Evolutionary conservation across 2,888 invertebrate species (phyloP).

Genomic region (Perithous albicinctus): DNA sequence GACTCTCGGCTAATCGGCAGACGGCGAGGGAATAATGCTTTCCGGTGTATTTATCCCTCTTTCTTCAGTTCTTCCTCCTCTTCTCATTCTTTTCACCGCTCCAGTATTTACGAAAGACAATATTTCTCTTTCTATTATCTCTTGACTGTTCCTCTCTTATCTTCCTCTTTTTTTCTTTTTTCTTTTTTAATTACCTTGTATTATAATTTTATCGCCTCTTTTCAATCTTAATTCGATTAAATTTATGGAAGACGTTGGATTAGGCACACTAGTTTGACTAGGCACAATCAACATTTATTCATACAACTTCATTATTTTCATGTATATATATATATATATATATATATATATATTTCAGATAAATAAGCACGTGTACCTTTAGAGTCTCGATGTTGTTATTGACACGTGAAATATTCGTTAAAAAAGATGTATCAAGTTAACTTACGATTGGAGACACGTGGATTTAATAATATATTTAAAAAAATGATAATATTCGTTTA

Average conservation of each 20-base stretch:
- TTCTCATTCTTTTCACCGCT: conserved; percentile 14
- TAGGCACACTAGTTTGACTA: conserved; percentile 78
- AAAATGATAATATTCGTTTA: neutral
- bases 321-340: neutral
- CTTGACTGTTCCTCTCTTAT: neutral
- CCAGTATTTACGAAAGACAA: neutral
- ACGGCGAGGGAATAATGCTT: conserved; percentile 44
- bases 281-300: conserved; percentile 56
- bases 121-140: neutral
- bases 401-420: conserved; percentile 19
- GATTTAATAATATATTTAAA: too few species aligned
- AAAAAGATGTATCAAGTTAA: neutral
- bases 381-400: conserved; percentile 3
- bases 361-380: conserved; percentile 30
- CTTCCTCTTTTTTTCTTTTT: neutral
- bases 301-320: conserved; percentile 3
- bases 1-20: conserved; percentile 40
- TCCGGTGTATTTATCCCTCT: conserved; percentile 49
- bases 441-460: conserved; percentile 58
- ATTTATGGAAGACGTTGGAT: conserved; percentile 80
- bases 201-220: neutral
- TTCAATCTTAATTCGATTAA: conserved; percentile 23
- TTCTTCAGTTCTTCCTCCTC: conserved; percentile 20
- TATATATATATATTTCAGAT: neutral
- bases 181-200: conserved; percentile 2